Percentiles rank a stretch among this genome's conserved stretches.
These are phyloP conservation scores for Gymnocypris eckloni DNA, from an alignment of 2,797 vertebrate genomes.

Conservation along the genomic window DNA sequence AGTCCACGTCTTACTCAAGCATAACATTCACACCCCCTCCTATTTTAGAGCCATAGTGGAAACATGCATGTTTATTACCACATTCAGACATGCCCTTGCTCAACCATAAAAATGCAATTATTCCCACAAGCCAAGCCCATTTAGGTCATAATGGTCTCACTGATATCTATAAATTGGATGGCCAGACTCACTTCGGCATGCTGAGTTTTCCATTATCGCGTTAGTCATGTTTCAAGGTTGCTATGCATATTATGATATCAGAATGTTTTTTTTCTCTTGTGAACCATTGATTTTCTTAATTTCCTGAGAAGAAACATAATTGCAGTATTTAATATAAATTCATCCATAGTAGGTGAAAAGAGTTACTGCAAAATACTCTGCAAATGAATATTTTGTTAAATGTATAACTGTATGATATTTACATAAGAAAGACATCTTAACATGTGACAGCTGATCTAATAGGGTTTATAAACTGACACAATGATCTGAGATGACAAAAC, in stretches of 20 bases:
- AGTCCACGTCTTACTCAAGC: conserved; percentile 23
- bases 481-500: too few relatives aligned
- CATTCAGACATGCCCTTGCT: conserved; percentile 1
- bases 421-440: conserved; percentile 22
- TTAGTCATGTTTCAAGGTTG: conserved; percentile 52
- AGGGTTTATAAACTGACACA: neutral
- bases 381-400: neutral
- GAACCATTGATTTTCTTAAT: conserved; percentile 21
- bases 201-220: conserved; percentile 26
- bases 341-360: neutral
- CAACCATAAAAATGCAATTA: conserved; percentile 46
- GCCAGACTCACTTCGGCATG: conserved; percentile 31
- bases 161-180: conserved; percentile 41
- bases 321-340: conserved; percentile 28
- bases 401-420: neutral
- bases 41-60: conserved; percentile 36
- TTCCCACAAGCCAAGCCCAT: conserved; percentile 39
- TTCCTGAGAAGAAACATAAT: conserved; percentile 40
- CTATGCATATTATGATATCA: conserved; percentile 13
- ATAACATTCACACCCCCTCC: conserved; percentile 29
- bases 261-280: neutral
- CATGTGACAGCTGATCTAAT: neutral
- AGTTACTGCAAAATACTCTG: neutral
- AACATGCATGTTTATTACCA: conserved; percentile 47
- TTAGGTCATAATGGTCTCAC: conserved; percentile 46